Evolutionary conservation across 2,888 invertebrate species (phyloP).

Genomic region (Diploptera punctata): DNA sequence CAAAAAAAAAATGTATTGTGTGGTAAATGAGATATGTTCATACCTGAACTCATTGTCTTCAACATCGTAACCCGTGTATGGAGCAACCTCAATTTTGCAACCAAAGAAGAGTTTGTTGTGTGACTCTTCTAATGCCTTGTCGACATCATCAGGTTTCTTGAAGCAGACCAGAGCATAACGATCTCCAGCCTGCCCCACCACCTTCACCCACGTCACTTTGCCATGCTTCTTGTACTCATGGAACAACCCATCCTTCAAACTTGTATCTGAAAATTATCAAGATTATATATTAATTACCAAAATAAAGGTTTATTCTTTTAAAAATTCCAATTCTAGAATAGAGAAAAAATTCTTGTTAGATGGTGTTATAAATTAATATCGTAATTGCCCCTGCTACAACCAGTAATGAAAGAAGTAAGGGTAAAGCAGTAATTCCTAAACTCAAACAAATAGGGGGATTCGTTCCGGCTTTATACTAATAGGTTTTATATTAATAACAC

Average conservation of each 20-base stretch:
- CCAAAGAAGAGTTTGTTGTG: conserved; percentile 98
- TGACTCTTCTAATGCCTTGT: conserved; percentile 94
- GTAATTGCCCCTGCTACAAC: too few species aligned
- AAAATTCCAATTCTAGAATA: too few species aligned
- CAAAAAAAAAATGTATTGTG: too few species aligned
- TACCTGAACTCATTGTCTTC: conserved; percentile 56
- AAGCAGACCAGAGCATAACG: conserved; percentile 95
- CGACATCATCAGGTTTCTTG: conserved; percentile 96
- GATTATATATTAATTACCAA: too few species aligned
- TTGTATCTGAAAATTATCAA: conserved; percentile 88
- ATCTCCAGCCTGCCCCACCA: conserved; percentile 89
- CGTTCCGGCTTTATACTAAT: too few species aligned
- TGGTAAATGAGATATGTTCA: not conserved
- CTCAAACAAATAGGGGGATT: too few species aligned
- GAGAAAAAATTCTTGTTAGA: too few species aligned
- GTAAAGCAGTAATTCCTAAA: too few species aligned
- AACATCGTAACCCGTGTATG: conserved; percentile 80
- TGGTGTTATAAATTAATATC: too few species aligned
- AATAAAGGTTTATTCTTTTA: too few species aligned
- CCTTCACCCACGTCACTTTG: conserved; percentile 94
- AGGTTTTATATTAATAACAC: too few species aligned
- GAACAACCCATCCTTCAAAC: conserved; percentile 95
- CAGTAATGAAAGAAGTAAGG: too few species aligned
- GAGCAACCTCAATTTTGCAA: conserved; percentile 93
- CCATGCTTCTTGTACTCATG: conserved; percentile 99